Percentiles rank a stretch among this genome's conserved stretches.
Evolutionary conservation across 2,113 vertebrate species (phyloP).

Genomic region (Xyliphius kryptos): DNA sequence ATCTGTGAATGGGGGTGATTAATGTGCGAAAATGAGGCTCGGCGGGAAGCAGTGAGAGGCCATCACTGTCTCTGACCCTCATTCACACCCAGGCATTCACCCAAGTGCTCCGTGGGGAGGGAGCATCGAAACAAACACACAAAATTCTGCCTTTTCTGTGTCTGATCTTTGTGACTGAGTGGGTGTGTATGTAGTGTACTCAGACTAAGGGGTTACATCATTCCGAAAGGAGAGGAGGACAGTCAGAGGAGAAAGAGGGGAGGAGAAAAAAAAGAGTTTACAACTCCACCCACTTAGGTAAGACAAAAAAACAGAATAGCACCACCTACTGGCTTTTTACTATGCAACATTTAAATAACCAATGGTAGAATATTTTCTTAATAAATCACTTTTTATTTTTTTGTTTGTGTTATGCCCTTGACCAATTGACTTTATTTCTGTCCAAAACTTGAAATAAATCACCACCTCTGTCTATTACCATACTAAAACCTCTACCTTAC

Average conservation of each 20-base stretch:
- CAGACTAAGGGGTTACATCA: slow-evolving; percentile 30
- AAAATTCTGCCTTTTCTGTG: slow-evolving; percentile 39
- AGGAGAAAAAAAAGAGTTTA: slow-evolving; percentile 10
- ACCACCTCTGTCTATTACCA: too few species aligned
- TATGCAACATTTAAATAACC: too few species aligned
- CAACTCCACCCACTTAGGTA: slow-evolving; percentile 24
- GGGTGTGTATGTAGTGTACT: slow-evolving; percentile 7
- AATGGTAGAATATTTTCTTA: too few species aligned
- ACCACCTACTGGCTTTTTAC: slow-evolving; percentile 29
- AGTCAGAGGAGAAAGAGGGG: slow-evolving; percentile 16
- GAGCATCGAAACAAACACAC: slow-evolving; percentile 43
- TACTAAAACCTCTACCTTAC: too few species aligned
- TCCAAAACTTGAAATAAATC: too few species aligned
- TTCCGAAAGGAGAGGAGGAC: slow-evolving; percentile 18
- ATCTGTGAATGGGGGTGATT: slow-evolving; percentile 63
- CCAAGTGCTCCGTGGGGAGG: slow-evolving; percentile 63
- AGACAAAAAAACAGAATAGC: slow-evolving; percentile 28
- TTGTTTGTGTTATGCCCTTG: too few species aligned
- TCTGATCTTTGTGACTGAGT: slow-evolving; percentile 28
- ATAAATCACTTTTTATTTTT: too few species aligned
- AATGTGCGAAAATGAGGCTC: slow-evolving; percentile 69
- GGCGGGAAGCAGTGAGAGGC: slow-evolving; percentile 58
- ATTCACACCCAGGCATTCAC: slow-evolving; percentile 65
- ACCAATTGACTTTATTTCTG: too few species aligned
- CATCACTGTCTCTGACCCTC: slow-evolving; percentile 65